Conservation (phyloP, 2,888 invertebrate genomes). For the Desoria tigrina region DNA sequence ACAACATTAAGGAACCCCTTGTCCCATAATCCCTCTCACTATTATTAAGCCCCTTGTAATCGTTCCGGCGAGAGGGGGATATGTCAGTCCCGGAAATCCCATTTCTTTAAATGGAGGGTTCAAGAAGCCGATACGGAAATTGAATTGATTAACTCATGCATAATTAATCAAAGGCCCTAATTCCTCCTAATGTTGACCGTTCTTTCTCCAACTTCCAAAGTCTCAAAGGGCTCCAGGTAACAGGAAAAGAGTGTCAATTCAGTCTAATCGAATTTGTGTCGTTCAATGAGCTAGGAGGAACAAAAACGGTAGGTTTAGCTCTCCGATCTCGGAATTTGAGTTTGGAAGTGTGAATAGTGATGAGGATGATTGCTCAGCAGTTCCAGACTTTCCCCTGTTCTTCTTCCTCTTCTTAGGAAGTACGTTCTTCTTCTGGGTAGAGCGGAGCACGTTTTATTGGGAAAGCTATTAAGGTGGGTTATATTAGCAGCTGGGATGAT, state of each 20-base stretch:
- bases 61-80: too few relatives aligned
- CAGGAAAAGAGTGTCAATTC: background rate
- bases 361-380: slow-evolving; percentile 20
- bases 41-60: too few relatives aligned
- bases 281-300: background rate
- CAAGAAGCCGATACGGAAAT: too few relatives aligned
- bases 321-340: background rate
- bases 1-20: too few relatives aligned
- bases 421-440: background rate
- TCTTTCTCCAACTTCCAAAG: background rate
- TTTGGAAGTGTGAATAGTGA: slow-evolving; percentile 7
- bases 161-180: too few relatives aligned
- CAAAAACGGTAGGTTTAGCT: background rate
- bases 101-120: too few relatives aligned
- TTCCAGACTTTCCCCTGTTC: slow-evolving; percentile 2
- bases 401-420: too few relatives aligned
- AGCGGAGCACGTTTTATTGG: slow-evolving; percentile 18
- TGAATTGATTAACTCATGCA: too few relatives aligned
- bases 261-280: too few relatives aligned
- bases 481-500: slow-evolving; percentile 15
- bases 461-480: slow-evolving; percentile 20
- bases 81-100: too few relatives aligned
- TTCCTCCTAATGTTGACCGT: background rate
- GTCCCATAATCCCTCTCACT: too few relatives aligned
- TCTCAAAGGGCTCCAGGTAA: background rate